phyloP scores from a whole-genome alignment of 1,140 invertebrate genomes.

The Aphelenchoides fujianensis region DNA sequence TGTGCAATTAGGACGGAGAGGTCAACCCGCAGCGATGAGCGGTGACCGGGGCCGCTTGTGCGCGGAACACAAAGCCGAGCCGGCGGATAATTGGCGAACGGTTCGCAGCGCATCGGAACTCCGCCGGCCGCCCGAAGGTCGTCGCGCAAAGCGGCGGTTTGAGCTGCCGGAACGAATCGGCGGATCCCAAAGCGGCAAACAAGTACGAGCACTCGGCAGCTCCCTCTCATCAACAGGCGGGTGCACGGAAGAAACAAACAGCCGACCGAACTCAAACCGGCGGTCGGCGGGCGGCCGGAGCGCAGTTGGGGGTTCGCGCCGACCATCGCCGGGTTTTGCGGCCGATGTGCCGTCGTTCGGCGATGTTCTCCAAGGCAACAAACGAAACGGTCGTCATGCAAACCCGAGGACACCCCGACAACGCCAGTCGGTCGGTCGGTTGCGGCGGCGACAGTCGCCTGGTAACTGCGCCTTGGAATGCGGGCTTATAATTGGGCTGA shows the following conservation, averaged over 20 bases:
- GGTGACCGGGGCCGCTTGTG: no score
- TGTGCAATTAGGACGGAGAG: no score
- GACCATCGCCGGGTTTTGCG: background rate
- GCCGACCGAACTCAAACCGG: background rate
- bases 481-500: background rate
- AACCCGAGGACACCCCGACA: background rate
- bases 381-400: slow-evolving; percentile 6
- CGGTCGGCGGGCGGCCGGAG: no score
- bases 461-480: background rate
- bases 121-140: background rate
- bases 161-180: background rate
- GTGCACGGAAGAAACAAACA: no score
- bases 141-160: background rate
- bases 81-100: background rate
- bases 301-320: no score
- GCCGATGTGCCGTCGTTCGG: background rate
- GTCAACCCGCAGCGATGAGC: no score
- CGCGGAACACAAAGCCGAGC: background rate
- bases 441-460: background rate
- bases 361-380: slow-evolving; percentile 17
- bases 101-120: background rate
- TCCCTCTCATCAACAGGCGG: no score
- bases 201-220: background rate
- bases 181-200: background rate
- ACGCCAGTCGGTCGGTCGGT: no score